These are phyloP conservation scores for Symphodus melops DNA, from an alignment of 2,113 vertebrate species.

Conservation along the genomic window DNA sequence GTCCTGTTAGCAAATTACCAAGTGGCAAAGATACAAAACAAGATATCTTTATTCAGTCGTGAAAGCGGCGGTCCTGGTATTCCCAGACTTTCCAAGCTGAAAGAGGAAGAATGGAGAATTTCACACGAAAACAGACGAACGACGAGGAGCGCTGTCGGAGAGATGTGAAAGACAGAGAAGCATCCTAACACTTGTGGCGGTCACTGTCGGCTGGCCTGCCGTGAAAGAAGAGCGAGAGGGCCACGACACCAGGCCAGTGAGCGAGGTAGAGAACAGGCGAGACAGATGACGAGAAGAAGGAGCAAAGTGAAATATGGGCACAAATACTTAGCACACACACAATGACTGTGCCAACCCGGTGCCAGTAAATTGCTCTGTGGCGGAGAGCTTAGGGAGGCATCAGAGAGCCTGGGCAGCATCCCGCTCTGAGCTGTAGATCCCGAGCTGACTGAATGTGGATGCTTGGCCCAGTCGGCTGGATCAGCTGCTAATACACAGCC, in stretches of 20 bases:
- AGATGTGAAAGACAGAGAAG: neutral
- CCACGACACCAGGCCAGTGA: constrained; percentile 22
- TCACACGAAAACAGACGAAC: neutral
- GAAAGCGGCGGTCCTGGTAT: neutral
- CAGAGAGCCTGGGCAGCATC: constrained; percentile 66
- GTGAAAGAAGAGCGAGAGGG: constrained; percentile 41
- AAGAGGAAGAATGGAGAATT: neutral
- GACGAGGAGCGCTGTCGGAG: neutral
- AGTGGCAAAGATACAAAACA: constrained; percentile 38
- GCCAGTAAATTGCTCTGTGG: constrained; percentile 69
- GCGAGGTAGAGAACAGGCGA: constrained; percentile 29
- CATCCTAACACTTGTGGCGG: constrained; percentile 30
- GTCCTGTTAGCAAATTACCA: constrained; percentile 51
- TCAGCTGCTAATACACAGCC: constrained; percentile 74
- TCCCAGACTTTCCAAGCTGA: constrained; percentile 3
- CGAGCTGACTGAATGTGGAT: constrained; percentile 57
- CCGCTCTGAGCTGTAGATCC: constrained; percentile 66
- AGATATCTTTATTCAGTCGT: constrained; percentile 15
- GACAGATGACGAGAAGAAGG: constrained; percentile 36
- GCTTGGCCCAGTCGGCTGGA: constrained; percentile 69
- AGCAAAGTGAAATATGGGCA: constrained; percentile 52
- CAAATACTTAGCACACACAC: constrained; percentile 39
- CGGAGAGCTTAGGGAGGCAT: constrained; percentile 74
- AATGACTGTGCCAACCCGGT: constrained; percentile 48
- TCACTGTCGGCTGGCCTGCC: constrained; percentile 52